Conservation (phyloP, 2,113 vertebrate genomes). For the Seriola rivoliana region DNA sequence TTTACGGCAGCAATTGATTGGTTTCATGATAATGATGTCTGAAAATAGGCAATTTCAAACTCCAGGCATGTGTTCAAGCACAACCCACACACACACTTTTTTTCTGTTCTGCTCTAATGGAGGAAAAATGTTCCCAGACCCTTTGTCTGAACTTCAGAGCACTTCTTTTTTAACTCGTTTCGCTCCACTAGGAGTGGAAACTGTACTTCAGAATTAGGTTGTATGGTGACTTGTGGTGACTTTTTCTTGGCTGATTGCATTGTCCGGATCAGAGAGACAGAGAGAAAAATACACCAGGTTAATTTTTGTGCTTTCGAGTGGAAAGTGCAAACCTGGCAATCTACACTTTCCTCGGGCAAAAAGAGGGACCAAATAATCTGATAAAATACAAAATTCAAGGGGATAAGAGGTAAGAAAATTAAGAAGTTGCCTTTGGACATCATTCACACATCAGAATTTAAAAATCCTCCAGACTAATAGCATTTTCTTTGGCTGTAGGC, state of each 20-base stretch:
- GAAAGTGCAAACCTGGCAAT: background rate
- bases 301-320: slow-evolving; percentile 4
- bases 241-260: slow-evolving; percentile 10
- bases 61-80: no score
- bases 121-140: background rate
- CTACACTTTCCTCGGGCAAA: background rate
- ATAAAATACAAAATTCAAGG: slow-evolving; percentile 9
- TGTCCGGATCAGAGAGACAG: background rate
- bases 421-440: background rate
- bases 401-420: background rate
- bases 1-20: background rate
- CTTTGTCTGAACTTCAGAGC: slow-evolving; percentile 6
- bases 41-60: no score
- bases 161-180: background rate
- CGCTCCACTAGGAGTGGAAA: background rate
- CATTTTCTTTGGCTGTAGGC: background rate
- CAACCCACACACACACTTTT: no score
- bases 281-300: background rate
- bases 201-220: background rate
- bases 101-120: background rate
- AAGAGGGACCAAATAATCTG: slow-evolving; percentile 7
- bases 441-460: background rate
- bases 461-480: background rate
- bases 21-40: background rate
- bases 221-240: background rate